Percentiles rank a stretch among this genome's conserved stretches.
These are phyloP conservation scores for Garra rufa DNA, from an alignment of 2,113 vertebrate species.

Conservation along the genomic window DNA sequence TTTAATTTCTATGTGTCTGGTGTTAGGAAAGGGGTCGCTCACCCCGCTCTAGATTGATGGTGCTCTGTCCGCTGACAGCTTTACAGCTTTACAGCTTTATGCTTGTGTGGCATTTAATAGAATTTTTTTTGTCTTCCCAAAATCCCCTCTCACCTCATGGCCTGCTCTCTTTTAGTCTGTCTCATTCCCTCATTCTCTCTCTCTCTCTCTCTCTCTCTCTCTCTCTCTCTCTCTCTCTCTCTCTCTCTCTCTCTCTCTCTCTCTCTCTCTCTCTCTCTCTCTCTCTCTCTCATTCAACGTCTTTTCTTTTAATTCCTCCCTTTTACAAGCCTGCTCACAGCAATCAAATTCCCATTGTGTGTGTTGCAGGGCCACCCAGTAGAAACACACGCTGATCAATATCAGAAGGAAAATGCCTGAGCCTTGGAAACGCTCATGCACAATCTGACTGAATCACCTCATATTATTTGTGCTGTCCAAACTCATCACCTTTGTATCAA, in stretches of 20 bases:
- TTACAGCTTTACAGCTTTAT: slow-evolving; percentile 32
- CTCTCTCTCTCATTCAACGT: not conserved
- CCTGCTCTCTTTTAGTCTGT: not conserved
- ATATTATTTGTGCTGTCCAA: slow-evolving; percentile 45
- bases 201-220: not conserved
- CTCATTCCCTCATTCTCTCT: not conserved
- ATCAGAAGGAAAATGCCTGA: not conserved
- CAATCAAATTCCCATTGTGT: slow-evolving; percentile 16
- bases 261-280: not conserved
- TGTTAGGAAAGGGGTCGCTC: not conserved
- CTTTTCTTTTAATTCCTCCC: not conserved
- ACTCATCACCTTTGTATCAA: slow-evolving; percentile 41
- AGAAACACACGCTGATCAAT: slow-evolving; percentile 37
- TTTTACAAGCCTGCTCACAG: not conserved
- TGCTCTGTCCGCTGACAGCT: slow-evolving; percentile 20
- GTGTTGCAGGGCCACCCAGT: slow-evolving; percentile 14
- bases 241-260: not conserved
- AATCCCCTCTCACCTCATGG: not conserved
- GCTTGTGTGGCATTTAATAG: slow-evolving; percentile 36
- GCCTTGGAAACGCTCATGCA: not conserved
- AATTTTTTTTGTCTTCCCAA: slow-evolving; percentile 35
- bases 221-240: not conserved
- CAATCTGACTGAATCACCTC: slow-evolving; percentile 29
- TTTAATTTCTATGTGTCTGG: slow-evolving; percentile 45
- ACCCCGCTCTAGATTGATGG: slow-evolving; percentile 29